These are phyloP conservation scores for Pygoscelis antarcticus DNA, from an alignment of 2,113 vertebrate species.

Conservation along the genomic window DNA sequence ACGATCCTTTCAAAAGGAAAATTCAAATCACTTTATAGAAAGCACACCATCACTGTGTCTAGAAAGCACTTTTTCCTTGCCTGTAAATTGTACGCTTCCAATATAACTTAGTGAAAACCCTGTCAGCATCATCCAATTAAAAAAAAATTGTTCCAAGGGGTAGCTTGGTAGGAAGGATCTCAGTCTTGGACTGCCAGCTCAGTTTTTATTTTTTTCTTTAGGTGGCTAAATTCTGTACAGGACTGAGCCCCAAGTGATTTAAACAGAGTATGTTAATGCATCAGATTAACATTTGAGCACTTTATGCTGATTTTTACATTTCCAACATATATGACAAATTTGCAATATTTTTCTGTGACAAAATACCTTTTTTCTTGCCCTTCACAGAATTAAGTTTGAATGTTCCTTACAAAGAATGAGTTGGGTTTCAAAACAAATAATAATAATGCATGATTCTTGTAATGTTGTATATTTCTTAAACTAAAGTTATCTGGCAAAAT, in stretches of 20 bases:
- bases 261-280: not conserved
- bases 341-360: not conserved
- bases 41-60: not conserved
- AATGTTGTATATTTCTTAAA: not conserved
- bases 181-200: not conserved
- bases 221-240: not conserved
- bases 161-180: not conserved
- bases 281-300: not conserved
- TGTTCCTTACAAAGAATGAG: not conserved
- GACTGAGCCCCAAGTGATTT: not conserved
- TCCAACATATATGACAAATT: not conserved
- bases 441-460: not conserved
- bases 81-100: not conserved
- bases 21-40: not conserved
- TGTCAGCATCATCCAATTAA: not conserved
- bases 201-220: not conserved
- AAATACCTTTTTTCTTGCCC: not conserved
- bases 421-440: not conserved
- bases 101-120: not conserved
- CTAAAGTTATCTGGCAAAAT: not conserved
- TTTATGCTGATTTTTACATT: not conserved
- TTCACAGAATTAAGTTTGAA: not conserved
- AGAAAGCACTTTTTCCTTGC: not conserved
- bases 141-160: not conserved
- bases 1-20: not conserved